Conservation (phyloP, 2,797 vertebrate genomes). For the Trematomus bernacchii region DNA sequence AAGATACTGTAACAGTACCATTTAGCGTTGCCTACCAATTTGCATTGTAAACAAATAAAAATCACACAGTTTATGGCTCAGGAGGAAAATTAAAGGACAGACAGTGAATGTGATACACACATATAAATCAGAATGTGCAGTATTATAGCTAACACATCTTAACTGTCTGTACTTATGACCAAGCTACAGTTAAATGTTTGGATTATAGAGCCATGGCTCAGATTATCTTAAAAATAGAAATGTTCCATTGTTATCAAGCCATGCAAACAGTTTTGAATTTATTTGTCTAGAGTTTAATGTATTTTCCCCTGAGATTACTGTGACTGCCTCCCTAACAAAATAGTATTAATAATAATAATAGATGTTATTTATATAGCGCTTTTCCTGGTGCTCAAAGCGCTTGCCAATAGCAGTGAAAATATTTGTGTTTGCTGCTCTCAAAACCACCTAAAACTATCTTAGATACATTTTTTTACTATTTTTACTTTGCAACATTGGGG, state of each 20-base stretch:
- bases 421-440: too few relatives aligned
- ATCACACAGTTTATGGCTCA: constrained; percentile 12
- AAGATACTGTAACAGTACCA: constrained; percentile 24
- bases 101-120: constrained; percentile 10
- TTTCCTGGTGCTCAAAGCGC: too few relatives aligned
- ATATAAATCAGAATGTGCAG: not conserved
- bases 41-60: not conserved
- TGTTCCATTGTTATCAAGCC: not conserved
- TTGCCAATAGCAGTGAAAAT: too few relatives aligned
- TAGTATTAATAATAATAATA: too few relatives aligned
- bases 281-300: not conserved
- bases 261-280: not conserved
- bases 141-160: not conserved
- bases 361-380: too few relatives aligned
- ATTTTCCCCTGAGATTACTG: not conserved
- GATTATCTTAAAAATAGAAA: too few relatives aligned
- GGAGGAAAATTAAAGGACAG: constrained; percentile 8
- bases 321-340: not conserved
- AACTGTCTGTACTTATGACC: not conserved
- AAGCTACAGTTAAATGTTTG: not conserved
- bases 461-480: too few relatives aligned
- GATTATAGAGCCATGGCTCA: too few relatives aligned
- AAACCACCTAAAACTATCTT: too few relatives aligned
- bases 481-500: too few relatives aligned
- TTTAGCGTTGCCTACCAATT: constrained; percentile 13